phyloP scores from a whole-genome alignment of 2,113 vertebrate genomes.

The Microtus montanus region DNA sequence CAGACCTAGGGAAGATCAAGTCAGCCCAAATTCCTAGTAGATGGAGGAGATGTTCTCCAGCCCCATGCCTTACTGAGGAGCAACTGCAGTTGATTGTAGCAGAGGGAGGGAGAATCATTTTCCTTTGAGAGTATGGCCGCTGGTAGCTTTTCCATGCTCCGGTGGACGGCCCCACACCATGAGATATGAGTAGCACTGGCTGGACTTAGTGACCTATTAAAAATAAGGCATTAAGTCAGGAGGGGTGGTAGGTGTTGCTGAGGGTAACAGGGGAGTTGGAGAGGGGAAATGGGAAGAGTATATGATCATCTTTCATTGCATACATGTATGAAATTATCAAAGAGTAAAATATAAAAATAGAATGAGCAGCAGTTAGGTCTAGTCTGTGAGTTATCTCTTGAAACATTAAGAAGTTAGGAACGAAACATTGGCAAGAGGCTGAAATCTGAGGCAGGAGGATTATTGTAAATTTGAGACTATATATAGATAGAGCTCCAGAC shows the following conservation, averaged over 20 bases:
- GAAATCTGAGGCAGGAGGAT: neutral
- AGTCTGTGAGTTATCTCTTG: neutral
- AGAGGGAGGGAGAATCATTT: neutral
- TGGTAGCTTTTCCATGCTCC: neutral
- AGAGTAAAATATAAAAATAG: neutral
- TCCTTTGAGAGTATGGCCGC: neutral
- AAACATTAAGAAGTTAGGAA: neutral
- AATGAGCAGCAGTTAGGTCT: neutral
- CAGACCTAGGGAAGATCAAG: neutral
- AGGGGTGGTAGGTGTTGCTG: neutral
- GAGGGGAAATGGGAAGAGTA: neutral
- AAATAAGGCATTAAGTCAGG: neutral
- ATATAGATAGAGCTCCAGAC: neutral
- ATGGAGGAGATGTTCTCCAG: neutral
- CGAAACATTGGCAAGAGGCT: neutral
- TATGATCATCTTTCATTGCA: neutral
- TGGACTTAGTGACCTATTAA: neutral
- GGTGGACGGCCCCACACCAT: neutral
- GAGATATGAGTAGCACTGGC: neutral
- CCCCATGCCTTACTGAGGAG: neutral
- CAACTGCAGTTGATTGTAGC: neutral
- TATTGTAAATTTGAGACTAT: neutral
- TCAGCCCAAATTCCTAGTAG: neutral
- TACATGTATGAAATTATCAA: neutral
- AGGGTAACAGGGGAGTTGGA: neutral